Conservation (phyloP, 92 coral and sea anemone species). For the Meandrina meandrites region DNA sequence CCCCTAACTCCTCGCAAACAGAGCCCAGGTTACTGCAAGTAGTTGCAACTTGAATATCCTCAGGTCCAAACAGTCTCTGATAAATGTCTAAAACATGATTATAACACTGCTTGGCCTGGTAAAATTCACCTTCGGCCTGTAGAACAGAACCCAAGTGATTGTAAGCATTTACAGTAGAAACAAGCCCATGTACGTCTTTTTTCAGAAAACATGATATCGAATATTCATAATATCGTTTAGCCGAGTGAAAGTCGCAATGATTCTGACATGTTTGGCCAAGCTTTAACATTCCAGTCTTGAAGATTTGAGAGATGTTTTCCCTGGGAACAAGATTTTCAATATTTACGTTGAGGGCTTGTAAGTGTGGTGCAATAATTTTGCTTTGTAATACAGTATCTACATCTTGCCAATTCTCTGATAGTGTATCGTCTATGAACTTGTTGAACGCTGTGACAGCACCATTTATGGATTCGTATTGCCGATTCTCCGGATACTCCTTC, state of each 20-base stretch:
- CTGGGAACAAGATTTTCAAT: neutral
- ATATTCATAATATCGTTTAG: neutral
- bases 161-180: neutral
- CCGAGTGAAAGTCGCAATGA: neutral
- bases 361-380: neutral
- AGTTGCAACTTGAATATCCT: neutral
- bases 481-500: neutral
- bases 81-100: neutral
- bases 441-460: conserved; percentile 21
- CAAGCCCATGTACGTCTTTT: neutral
- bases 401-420: neutral
- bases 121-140: neutral
- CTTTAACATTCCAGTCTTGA: neutral
- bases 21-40: neutral
- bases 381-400: too few species aligned
- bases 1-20: neutral
- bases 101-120: neutral
- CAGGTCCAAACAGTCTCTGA: neutral
- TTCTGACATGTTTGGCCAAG: neutral
- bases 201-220: neutral
- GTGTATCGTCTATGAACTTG: conserved; percentile 25
- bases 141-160: neutral
- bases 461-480: neutral
- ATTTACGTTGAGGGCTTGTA: neutral
- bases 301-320: neutral